These are phyloP conservation scores for Gymnodraco acuticeps DNA, from an alignment of 2,797 vertebrate species.

Conservation along the genomic window DNA sequence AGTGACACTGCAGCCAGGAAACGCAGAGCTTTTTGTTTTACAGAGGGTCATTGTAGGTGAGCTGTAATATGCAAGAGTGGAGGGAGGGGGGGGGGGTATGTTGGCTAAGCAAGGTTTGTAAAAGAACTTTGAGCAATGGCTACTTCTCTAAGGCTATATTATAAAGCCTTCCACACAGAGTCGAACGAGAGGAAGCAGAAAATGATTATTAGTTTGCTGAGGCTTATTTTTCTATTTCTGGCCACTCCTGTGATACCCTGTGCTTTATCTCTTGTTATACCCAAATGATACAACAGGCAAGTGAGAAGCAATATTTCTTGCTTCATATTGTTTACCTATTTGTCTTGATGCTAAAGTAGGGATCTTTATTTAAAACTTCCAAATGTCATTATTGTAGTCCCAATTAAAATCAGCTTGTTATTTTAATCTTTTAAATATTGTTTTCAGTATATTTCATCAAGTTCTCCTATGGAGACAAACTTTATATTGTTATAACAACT, in stretches of 20 bases:
- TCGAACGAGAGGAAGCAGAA: not conserved
- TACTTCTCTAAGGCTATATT: not conserved
- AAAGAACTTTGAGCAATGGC: slow-evolving; percentile 26
- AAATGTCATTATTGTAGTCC: too few relatives aligned
- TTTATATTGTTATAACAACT: not conserved
- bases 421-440: not conserved
- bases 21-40: not conserved
- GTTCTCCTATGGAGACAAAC: too few relatives aligned
- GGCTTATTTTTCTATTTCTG: not conserved
- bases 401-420: too few relatives aligned
- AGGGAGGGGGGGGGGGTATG: not conserved
- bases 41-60: not conserved
- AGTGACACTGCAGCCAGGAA: not conserved
- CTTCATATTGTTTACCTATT: not conserved
- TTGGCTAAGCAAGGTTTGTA: slow-evolving; percentile 4
- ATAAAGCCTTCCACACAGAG: not conserved
- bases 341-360: not conserved
- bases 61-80: not conserved
- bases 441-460: not conserved
- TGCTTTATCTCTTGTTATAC: not conserved
- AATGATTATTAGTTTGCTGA: not conserved
- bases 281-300: not conserved
- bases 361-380: too few relatives aligned
- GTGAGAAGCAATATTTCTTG: not conserved
- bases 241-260: not conserved